Evolutionary conservation across 1,140 invertebrate genomes (phyloP), one percentile per base, ranked within the genome.

Genomic region (Ostrea edulis): DNA sequence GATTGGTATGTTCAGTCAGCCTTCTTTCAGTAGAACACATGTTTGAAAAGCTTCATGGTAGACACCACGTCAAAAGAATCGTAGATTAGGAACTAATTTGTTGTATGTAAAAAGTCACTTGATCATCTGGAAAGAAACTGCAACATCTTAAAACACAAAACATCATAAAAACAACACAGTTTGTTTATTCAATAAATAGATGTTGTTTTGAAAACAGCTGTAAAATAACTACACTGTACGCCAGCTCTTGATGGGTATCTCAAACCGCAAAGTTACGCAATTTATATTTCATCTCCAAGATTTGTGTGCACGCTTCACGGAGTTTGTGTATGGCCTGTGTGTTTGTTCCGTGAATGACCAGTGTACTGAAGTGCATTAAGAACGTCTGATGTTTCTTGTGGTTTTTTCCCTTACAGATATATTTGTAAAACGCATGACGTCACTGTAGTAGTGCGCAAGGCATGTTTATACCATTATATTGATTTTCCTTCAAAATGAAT

Each of bases 111-210:
- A 20, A 62, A 68, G 35, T 68, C n/a, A 25, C 65, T 68, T 44
- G 35, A 68, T 51, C 22, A 58, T 22, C 11, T 85, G n/a, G 17
- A 11, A 54, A 29, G 25, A 44, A 65, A 44, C 65, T 17, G 14
- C 14, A n/a, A 62, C 84, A 85, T 51, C 52, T 35, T 68, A 58
- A 85, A 68, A 51, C n/a, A 25, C 44, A 68, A 44, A 85, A 68
- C 58, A 68, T 51, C 22, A 29, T 29, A 22, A 77, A 22, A 85
- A 71, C 68, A 29, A 85, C 54, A 65, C 58, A 25, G 29, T n/a
- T 35, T 85, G 55, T 44, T 62, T 85, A 25, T 51, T 51, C 55
- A 44, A 51, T 9, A 85, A 65, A 83, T 25, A 83, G 52, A 51
- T 22, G 53, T 53, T 53, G 53, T 55, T 52, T 83, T 17, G 22